A percentile compares a stretch with the other conserved stretches of the same genome.
phyloP scores from a whole-genome alignment of 2,888 invertebrate species.

The Proisotoma minuta region DNA sequence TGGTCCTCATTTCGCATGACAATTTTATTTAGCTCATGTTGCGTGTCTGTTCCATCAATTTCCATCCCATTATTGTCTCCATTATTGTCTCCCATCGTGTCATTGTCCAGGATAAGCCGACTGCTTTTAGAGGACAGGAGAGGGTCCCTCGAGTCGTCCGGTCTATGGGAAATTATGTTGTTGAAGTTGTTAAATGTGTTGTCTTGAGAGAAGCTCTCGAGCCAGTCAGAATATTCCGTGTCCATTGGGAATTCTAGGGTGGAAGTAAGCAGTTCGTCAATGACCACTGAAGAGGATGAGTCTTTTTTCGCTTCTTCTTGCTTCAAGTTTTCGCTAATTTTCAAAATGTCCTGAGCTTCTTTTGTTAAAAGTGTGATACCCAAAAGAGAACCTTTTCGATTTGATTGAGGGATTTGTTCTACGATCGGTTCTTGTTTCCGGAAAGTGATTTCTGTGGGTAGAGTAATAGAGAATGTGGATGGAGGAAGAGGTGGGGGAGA shows the following conservation, averaged over 20 bases:
- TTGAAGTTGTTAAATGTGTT: neutral
- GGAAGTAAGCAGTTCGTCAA: conserved; percentile 33
- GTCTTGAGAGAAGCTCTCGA: conserved; percentile 48
- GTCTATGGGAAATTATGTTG: neutral
- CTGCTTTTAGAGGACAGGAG: conserved; percentile 3
- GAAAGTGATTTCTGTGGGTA: conserved; percentile 48
- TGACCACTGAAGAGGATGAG: conserved; percentile 13
- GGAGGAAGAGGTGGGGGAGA: conserved; percentile 51
- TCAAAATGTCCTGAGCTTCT: conserved; percentile 44
- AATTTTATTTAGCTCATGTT: neutral
- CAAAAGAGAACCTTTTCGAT: neutral
- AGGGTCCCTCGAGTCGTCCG: neutral
- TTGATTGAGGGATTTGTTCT: neutral
- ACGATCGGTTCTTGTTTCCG: neutral
- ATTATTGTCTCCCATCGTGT: neutral
- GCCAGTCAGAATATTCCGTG: conserved; percentile 69
- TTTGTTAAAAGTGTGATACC: conserved; percentile 29
- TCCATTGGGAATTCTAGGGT: conserved; percentile 44
- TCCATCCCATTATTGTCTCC: neutral
- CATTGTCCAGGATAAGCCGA: neutral
- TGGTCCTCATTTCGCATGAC: no score
- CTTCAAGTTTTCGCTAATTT: conserved; percentile 41
- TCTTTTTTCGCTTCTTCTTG: neutral
- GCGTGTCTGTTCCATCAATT: neutral
- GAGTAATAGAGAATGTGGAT: conserved; percentile 48